Base-by-base conservation (phyloP, 2,113 vertebrate species). In the Cyanoramphus novaezelandiae region DNA sequence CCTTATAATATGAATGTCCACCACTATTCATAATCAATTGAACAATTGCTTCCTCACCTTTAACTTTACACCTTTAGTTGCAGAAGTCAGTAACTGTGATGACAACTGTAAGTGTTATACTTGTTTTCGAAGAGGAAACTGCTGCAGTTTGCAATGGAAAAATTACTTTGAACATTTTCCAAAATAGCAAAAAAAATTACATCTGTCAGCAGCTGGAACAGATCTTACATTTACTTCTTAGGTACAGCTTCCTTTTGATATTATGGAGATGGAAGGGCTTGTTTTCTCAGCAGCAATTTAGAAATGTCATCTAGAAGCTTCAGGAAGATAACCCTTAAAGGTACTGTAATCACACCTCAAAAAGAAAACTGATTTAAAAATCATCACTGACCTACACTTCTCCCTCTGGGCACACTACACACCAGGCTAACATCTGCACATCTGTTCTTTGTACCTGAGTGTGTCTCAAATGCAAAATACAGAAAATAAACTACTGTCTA, bases 111-210 rank as follows among this genome's bases (percentile, higher is more conserved):
- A 93, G 92, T 64, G 53, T 88, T 93, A 76, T 82, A 41, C 27
- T 94, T 93, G 46, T 72, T 94, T 95, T 84, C 60, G 57, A 72
- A 92, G 85, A 96, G 77, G 90, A 95, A 87, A 93, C 86, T 80
- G 92, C 89, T 92, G 77, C 18, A 19, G 95, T 96, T 97, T 97
- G 89, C 95, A 94, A 83, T 70, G 81, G 94, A 88, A 96, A 96
- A 96, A 17, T 88, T 96, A 93, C 96, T 97, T 95, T 90, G 86
- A 97, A 97, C 94, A 78, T 92, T 92, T 98, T 98, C 96, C 96
- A 97, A 97, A 97, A 90, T 13, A 97, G 93, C 68, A 96, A 96
- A 97, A 95, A 95, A 98, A 98, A 95, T 96, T 82, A 96, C 93
- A 96, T 97, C 97, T 98, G 95, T 96, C 97, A 97, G 93, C 91